These are phyloP conservation scores for Sebastes reedi DNA, from an alignment of 2,797 vertebrate species.

Conservation along the genomic window DNA sequence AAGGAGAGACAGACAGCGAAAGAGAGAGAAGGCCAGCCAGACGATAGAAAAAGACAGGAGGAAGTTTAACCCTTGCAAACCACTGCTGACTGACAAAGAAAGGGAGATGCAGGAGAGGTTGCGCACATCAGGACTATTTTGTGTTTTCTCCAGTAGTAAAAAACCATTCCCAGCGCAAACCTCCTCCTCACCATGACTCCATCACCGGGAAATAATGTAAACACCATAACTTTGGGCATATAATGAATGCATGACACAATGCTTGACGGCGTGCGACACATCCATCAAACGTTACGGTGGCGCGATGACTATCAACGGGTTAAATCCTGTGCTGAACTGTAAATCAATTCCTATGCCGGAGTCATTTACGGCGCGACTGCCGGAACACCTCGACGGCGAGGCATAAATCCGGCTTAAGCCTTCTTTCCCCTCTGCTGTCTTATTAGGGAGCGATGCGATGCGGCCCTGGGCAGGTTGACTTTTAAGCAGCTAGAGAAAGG, in stretches of 20 bases:
- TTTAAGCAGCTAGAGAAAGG: slow-evolving; percentile 62
- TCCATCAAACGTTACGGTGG: neutral
- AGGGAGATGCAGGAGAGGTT: neutral
- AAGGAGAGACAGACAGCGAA: neutral
- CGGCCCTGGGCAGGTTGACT: slow-evolving; percentile 56
- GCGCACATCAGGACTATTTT: neutral
- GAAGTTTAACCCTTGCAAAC: slow-evolving; percentile 58
- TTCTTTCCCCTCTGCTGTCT: slow-evolving; percentile 33
- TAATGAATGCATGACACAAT: slow-evolving; percentile 3
- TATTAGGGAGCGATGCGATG: slow-evolving; percentile 39
- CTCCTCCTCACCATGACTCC: neutral
- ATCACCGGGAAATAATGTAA: neutral
- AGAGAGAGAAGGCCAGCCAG: slow-evolving; percentile 35
- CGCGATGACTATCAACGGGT: slow-evolving; percentile 24
- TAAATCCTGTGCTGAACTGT: slow-evolving; percentile 30
- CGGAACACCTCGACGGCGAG: slow-evolving; percentile 33
- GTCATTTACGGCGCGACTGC: slow-evolving; percentile 26
- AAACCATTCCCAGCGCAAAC: neutral
- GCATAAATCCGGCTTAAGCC: slow-evolving; percentile 58
- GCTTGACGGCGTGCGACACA: neutral
- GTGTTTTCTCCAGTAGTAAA: neutral
- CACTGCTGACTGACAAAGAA: slow-evolving; percentile 15
- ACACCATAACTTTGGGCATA: neutral
- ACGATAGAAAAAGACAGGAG: slow-evolving; percentile 40
- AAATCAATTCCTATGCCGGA: slow-evolving; percentile 39